phyloP scores from a whole-genome alignment of 2,113 vertebrate species.

The Clupea harengus region DNA sequence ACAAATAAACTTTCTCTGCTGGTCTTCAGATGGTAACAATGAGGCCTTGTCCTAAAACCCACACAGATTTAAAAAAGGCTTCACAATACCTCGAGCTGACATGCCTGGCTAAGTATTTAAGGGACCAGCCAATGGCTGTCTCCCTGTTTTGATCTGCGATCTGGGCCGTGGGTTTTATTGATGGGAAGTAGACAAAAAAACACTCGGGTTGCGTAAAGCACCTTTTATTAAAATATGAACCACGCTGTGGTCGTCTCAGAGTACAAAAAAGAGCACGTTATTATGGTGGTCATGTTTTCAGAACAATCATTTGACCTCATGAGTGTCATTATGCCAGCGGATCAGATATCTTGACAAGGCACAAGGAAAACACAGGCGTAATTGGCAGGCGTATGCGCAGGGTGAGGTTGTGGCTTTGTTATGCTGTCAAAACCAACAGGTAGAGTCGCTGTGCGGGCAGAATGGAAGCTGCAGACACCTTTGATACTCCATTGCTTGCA shows the following conservation, averaged over 20 bases:
- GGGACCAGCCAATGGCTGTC: neutral
- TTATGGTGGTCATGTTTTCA: neutral
- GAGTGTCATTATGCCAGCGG: neutral
- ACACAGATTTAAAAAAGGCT: neutral
- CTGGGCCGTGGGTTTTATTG: neutral
- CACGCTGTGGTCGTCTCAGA: neutral
- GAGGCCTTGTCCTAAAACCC: neutral
- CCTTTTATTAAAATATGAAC: neutral
- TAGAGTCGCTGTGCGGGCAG: neutral
- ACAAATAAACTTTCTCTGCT: neutral
- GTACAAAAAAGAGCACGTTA: neutral
- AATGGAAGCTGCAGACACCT: conserved; percentile 19
- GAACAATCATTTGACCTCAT: neutral
- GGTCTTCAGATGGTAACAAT: neutral
- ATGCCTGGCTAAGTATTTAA: neutral
- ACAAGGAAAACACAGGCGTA: neutral
- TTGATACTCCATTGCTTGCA: conserved; percentile 17
- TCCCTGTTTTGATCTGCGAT: neutral
- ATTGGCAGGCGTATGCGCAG: neutral
- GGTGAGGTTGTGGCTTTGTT: conserved; percentile 1
- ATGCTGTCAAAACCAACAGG: neutral
- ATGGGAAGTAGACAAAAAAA: neutral
- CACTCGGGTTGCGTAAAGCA: neutral
- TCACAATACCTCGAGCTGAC: neutral
- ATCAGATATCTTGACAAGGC: neutral